phyloP scores from a whole-genome alignment of 2,797 vertebrate genomes.

The Kryptopterus vitreolus region DNA sequence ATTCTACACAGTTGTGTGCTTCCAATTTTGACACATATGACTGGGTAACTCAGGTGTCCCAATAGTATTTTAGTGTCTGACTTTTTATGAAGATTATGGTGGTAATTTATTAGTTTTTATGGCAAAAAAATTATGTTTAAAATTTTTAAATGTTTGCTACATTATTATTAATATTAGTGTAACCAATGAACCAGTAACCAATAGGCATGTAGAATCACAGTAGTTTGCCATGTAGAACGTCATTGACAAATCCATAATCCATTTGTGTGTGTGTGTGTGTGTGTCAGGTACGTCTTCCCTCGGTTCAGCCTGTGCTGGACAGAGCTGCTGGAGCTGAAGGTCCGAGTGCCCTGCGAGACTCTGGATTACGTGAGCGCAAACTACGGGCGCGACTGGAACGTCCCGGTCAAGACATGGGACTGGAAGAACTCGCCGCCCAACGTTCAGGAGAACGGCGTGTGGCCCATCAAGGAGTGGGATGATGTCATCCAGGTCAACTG shows the following conservation, averaged over 20 bases:
- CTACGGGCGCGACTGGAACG: constrained; percentile 85
- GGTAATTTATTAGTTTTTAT: neutral
- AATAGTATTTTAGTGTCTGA: neutral
- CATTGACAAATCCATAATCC: neutral
- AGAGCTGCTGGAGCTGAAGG: constrained; percentile 87
- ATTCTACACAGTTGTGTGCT: too few relatives aligned
- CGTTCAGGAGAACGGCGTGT: constrained; percentile 85
- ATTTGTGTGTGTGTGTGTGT: neutral
- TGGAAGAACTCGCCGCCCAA: constrained; percentile 92
- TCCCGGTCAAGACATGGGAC: constrained; percentile 87
- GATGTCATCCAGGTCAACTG: constrained; percentile 88
- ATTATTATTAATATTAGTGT: neutral
- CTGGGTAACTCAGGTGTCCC: too few relatives aligned
- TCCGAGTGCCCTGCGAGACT: constrained; percentile 88
- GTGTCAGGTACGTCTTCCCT: constrained; percentile 77
- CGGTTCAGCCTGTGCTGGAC: constrained; percentile 84
- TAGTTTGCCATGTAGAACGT: neutral
- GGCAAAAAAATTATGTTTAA: too few relatives aligned
- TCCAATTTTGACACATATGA: too few relatives aligned
- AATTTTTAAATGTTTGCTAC: too few relatives aligned
- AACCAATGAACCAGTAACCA: too few relatives aligned
- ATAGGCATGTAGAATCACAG: neutral
- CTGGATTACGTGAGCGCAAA: constrained; percentile 86
- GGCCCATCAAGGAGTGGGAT: constrained; percentile 85
- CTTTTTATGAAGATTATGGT: neutral